These are phyloP conservation scores for Myotis brandtii DNA, from an alignment of 2,113 vertebrate genomes.

Conservation along the genomic window DNA sequence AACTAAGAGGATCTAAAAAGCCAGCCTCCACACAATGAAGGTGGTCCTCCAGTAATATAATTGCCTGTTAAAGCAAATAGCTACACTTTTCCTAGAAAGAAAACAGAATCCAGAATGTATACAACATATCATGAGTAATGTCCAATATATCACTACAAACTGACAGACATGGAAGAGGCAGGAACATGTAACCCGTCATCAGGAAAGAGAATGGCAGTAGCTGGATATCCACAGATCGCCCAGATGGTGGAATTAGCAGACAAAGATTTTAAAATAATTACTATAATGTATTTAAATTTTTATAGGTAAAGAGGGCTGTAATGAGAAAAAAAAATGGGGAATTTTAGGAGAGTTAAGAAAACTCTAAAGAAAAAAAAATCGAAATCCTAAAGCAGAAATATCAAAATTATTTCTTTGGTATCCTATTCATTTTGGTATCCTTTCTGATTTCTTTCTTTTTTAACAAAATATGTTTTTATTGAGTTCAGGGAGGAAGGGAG, in stretches of 20 bases:
- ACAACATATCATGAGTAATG: background rate
- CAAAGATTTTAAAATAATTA: conserved; percentile 18
- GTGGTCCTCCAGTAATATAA: background rate
- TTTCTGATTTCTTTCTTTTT: background rate
- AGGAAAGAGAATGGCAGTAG: background rate
- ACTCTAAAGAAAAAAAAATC: background rate
- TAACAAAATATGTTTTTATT: too few species aligned
- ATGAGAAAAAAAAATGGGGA: conserved; percentile 11
- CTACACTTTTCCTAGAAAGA: background rate
- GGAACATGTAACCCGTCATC: conserved; percentile 14
- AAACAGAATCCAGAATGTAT: conserved; percentile 20
- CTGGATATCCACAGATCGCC: background rate
- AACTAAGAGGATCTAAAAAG: conserved; percentile 8
- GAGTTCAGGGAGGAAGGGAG: too few species aligned
- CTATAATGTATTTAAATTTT: background rate
- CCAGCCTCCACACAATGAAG: background rate
- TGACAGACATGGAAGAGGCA: background rate
- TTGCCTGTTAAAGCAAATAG: background rate
- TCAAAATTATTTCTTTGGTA: background rate
- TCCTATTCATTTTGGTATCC: background rate
- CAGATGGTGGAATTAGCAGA: conserved; percentile 23
- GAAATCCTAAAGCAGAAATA: background rate
- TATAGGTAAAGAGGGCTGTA: background rate
- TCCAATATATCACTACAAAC: background rate
- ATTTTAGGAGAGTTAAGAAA: background rate